Evolutionary conservation across 37 sponge, comb jelly and placozoan genomes (phyloP), one percentile per base, ranked within the genome.

Genomic region (Corticium candelabrum): DNA sequence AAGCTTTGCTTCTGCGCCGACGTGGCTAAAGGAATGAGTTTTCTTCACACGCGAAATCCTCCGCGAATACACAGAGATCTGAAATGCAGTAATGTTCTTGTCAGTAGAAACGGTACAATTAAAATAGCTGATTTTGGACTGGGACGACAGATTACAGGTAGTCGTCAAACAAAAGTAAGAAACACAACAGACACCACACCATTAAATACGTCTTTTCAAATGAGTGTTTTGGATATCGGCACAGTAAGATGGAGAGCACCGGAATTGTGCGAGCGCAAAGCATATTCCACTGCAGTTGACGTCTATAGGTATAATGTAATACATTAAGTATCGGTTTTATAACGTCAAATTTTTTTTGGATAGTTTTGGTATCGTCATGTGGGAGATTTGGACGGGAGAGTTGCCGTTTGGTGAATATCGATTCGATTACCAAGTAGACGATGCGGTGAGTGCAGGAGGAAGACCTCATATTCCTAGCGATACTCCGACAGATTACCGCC

Each of bases 51-150:
- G 5, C 29, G 34, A 21, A 72, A 72, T 27, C 72, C 71, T 0
- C 75, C 75, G 2, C n/a, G 62, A 1, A 38, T 80, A 1, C 80
- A 80, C 37, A 68, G 80, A 3, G 80, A 80, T 31, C 72, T 80
- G 27, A 31, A 37, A 1, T 71, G 68, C 29, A 70, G 2, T 0
- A 80, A 80, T 80, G 33, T 80, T 2, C 73, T 80, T 37, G 68
- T 73, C 21, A 5, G 74, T 0, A 11, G 34, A 21, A 31, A 35
- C 1, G n/a, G 38, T 11, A 35, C 37, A 7, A 4, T 80, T 0
- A 68, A 70, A 36, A 70, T 80, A 33, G 71, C 35, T 33, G 80
- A 71, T 73, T 80, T 80, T 80, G 80, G 80, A 1, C 41, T 38
- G 41, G 80, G 70, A 35, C 67, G 68, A 37, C 62, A 27, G 62